Evolutionary conservation across 2,797 vertebrate genomes (phyloP), one percentile per base, ranked within the genome.

Genomic region (Trichosurus vulpecula): DNA sequence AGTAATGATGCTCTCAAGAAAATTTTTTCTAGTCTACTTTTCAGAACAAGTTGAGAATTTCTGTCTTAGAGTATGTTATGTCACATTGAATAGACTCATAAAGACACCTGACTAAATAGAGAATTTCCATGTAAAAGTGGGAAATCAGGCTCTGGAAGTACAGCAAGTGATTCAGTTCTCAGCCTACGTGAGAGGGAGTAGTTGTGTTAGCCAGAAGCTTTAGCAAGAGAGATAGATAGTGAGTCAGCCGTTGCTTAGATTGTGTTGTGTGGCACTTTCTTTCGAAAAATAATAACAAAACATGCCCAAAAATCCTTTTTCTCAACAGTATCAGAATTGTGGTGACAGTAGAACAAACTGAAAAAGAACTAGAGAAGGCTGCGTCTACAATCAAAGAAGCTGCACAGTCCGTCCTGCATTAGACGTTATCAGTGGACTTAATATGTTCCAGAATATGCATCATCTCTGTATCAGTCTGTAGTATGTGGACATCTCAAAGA

Each of bases 321-420:
- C 94, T 98, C 97, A n/a, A 58, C 98, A 99, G 99, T 97, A 99
- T 99, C 97, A 98, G 99, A 94, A 99, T 99, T 94, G 99, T 99
- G 96, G 96, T 99, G 96, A 99, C 99, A 2, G 97, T 99, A 54
- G 99, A 99, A 97, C 99, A 99, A 96, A 99, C 99, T 0, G 99
- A 99, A 31, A 98, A 99, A 92, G 99, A 99, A 90, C 98, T 99
- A 97, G 98, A 99, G 96, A 99, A 97, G 96, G 99, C 99, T 0
- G 99, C 99, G 10, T 98, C 98, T 14, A 98, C 99, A 58, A 99
- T 99, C 98, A 99, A 98, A 94, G 99, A 99, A 93, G 99, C 99
- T 54, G 99, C 99, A 4, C 96, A 98, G 54, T 97, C 98, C 1
- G 19, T 99, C 56, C 98, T 99, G 58, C 98, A 99, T 53, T 99